Conservation (phyloP, 2,888 invertebrate species). For the Bembecia ichneumoniformis region DNA sequence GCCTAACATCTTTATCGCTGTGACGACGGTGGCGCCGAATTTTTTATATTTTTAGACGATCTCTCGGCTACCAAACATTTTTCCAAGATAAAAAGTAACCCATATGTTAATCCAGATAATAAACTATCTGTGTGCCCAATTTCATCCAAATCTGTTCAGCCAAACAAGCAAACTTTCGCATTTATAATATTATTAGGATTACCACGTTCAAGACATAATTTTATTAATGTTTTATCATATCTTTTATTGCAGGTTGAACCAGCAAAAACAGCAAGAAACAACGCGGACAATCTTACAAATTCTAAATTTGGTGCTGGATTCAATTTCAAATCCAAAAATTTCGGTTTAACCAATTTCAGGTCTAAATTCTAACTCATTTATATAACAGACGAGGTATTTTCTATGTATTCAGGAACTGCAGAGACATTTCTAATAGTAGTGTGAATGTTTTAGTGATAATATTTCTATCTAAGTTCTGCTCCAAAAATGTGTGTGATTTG, state of each 20-base stretch:
- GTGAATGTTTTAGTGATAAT: not conserved
- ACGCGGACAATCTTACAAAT: conserved; percentile 21
- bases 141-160: no score
- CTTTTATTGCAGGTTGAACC: conserved; percentile 49
- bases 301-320: conserved; percentile 33
- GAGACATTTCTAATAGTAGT: not conserved
- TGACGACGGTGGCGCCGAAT: no score
- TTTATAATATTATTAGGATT: no score
- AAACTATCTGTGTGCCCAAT: no score
- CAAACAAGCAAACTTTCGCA: no score
- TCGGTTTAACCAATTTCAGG: conserved; percentile 43
- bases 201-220: no score
- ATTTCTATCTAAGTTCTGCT: conserved; percentile 26
- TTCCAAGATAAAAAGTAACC: no score
- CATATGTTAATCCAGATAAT: no score
- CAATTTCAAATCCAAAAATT: conserved; percentile 38
- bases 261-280: conserved; percentile 37
- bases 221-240: not conserved
- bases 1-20: no score
- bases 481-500: conserved; percentile 31
- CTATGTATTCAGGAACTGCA: not conserved
- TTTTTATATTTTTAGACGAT: no score
- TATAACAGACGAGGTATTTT: not conserved
- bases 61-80: no score
- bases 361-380: conserved; percentile 40